Evolutionary conservation across 2,888 invertebrate genomes (phyloP).

Genomic region (Coremacera marginata): DNA sequence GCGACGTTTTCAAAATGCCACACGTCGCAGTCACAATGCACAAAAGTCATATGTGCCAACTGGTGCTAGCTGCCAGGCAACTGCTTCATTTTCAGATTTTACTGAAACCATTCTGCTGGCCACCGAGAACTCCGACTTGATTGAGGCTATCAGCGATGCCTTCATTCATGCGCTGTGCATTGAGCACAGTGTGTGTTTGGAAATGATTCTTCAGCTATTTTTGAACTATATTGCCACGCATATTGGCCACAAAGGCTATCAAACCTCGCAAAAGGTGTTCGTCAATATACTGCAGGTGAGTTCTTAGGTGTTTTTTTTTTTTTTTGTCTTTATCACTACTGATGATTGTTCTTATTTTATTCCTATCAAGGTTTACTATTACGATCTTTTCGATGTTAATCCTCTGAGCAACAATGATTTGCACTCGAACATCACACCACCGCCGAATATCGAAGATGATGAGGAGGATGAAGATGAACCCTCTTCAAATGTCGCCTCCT

Average conservation of each 20-base stretch:
- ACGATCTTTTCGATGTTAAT: slow-evolving; percentile 65
- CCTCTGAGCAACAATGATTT: slow-evolving; percentile 56
- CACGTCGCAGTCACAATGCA: slow-evolving; percentile 37
- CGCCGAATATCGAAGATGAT: slow-evolving; percentile 46
- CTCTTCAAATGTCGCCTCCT: slow-evolving; percentile 57
- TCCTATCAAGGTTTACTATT: slow-evolving; percentile 69
- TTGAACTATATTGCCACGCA: slow-evolving; percentile 77
- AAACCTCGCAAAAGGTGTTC: slow-evolving; percentile 69
- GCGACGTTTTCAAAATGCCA: neutral
- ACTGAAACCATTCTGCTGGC: slow-evolving; percentile 64
- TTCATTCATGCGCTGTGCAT: slow-evolving; percentile 66
- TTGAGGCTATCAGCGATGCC: slow-evolving; percentile 66
- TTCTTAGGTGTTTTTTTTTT: neutral
- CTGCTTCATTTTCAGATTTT: slow-evolving; percentile 66
- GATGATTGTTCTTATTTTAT: neutral
- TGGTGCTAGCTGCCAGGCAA: slow-evolving; percentile 38
- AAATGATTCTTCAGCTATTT: slow-evolving; percentile 72
- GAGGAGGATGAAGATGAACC: slow-evolving; percentile 44
- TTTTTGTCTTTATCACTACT: no score
- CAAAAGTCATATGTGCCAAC: neutral
- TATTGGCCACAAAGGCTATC: slow-evolving; percentile 72
- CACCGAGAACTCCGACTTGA: slow-evolving; percentile 58
- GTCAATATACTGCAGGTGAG: slow-evolving; percentile 70
- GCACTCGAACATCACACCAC: slow-evolving; percentile 60
- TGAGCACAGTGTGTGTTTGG: slow-evolving; percentile 63